Evolutionary conservation across 2,797 vertebrate species (phyloP), one percentile per base, ranked within the genome.

Genomic region (Ceryle rudis): DNA sequence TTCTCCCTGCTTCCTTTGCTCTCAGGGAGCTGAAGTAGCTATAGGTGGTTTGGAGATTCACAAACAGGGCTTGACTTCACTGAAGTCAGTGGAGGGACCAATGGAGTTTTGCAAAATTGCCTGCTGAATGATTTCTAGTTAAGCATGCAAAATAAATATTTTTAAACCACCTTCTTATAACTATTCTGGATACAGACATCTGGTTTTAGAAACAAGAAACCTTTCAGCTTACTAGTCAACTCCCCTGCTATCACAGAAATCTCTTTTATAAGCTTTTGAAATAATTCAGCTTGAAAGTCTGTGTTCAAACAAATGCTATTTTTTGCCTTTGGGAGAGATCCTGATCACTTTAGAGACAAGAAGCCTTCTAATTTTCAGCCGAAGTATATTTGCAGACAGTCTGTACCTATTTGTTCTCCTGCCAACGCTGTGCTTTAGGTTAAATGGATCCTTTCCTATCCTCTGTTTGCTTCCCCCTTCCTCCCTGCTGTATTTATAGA

Each of bases 361-460:
- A 83, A 81, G 19, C 81, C 89, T 90, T 96, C 73, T 94, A 93
- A 94, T 95, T 94, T 97, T 84, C 81, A 69, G 44, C 28, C 73
- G 86, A 92, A 71, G 67, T 92, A 65, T 96, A 88, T 94, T 93
- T 94, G 70, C 49, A 66, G 77, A 61, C 83, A 90, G 70, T 69
- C 47, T 90, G 60, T 83, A 74, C 69, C 44, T 78, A n/a, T 90
- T 96, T 97, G 92, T 83, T 94, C 77, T 92, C 47, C 73, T 83
- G 86, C 73, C 81, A 93, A 7, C 1, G 4, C 31, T 29, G 8
- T 92, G n/a, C 86, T 94, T 81, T 93, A 86, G 54, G 83, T 90
- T 92, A 95, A 94, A 96, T 28, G 41, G 52, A 90, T 88, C 69
- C 80, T 94, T 90, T 96, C 65, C 83, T 94, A 57, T 88, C 60